Base-by-base conservation (phyloP, 2,888 invertebrate species). In the Orthosia gothica region DNA sequence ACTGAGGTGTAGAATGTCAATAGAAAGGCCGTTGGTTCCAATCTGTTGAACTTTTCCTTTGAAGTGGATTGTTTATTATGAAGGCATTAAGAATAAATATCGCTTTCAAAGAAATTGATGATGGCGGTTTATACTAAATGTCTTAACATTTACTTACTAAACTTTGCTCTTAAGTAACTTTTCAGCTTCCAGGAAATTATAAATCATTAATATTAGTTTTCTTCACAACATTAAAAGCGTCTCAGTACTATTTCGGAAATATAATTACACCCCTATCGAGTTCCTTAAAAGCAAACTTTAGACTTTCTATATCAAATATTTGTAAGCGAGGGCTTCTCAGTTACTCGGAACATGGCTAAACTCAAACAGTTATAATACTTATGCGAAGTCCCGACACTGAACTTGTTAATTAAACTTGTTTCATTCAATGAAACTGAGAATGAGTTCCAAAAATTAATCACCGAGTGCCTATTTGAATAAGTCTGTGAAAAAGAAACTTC, bases 361-460 rank as follows among this genome's bases (percentile, higher is more conserved):
- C 87, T 85, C 83, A 82, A 88, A 91, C 89, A 87, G 89, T 88
- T 90, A 90, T 92, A 89, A 82, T 83, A 83, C 88, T 82, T 82
- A 79, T 57, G 78, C 78, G 83, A 88, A 91, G 89, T 91, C 87
- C 86, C 88, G 89, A 92, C 90, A 90, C 79, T 86, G 85, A 94
- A 94, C 93, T 94, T 93, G 92, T 94, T 95, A 94, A 95, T 95
- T 95, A 94, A 95, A 95, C 92, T 95, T 93, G 92, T 94, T 95
- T 94, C 92, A 93, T 95, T 94, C 91, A 92, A 94, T 93, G 93
- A 93, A 94, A 94, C 91, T 91, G 92, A 93, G 93, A 94, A 92
- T 92, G 92, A 94, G 93, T 93, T 94, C 89, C 91, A 91, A 88
- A 94, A 95, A 95, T 95, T 94, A 95, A 95, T 95, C 93, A 94